Conservation (phyloP, 2,888 invertebrate species). For the Troides oblongomaculatus region DNA sequence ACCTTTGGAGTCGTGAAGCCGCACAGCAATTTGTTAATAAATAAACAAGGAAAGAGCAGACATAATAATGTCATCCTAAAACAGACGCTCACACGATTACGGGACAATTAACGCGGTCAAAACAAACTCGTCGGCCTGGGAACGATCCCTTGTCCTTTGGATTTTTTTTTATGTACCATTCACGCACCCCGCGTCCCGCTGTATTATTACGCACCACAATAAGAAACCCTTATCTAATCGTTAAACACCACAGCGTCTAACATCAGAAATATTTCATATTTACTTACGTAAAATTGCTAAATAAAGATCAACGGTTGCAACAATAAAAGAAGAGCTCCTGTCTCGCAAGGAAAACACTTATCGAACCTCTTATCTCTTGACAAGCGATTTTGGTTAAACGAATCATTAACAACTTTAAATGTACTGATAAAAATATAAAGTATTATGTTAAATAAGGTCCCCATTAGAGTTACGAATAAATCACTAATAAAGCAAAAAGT, state of each 20-base stretch:
- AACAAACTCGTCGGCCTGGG: constrained; percentile 58
- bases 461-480: constrained; percentile 38
- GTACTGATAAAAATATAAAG: constrained; percentile 50
- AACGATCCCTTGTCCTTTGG: constrained; percentile 43
- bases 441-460: constrained; percentile 40
- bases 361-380: constrained; percentile 37
- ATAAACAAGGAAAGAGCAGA: constrained; percentile 35
- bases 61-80: constrained; percentile 39
- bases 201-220: constrained; percentile 4
- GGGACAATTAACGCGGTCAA: constrained; percentile 64
- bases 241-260: constrained; percentile 16
- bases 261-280: constrained; percentile 4
- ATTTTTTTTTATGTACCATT: constrained; percentile 45
- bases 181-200: constrained; percentile 18
- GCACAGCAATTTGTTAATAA: constrained; percentile 43
- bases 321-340: constrained; percentile 34
- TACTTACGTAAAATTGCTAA: constrained; percentile 11
- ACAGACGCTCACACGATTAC: constrained; percentile 62
- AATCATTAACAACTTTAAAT: constrained; percentile 36
- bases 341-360: constrained; percentile 36
- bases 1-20: constrained; percentile 42
- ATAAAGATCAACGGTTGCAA: background rate
- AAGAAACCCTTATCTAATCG: constrained; percentile 23
- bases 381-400: constrained; percentile 38
- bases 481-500: constrained; percentile 30